A percentile compares a stretch with the other conserved stretches of the same genome.
Conservation (phyloP, 2,113 vertebrate genomes). For the Chunga burmeisteri region DNA sequence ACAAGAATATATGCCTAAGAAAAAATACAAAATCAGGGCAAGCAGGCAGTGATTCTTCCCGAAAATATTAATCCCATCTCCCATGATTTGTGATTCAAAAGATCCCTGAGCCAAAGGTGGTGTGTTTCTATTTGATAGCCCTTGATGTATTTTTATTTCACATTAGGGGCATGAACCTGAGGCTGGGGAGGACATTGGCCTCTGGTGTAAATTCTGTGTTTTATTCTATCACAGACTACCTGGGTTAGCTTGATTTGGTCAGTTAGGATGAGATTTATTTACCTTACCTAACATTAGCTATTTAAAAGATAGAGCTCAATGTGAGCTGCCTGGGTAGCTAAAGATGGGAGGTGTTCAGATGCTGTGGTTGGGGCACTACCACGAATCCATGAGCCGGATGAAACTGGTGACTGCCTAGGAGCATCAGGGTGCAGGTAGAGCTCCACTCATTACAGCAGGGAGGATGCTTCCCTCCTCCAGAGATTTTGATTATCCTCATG, state of each 20-base stretch:
- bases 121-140: neutral
- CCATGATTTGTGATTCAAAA: neutral
- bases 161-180: neutral
- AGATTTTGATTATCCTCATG: neutral
- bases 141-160: neutral
- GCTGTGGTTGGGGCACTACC: neutral
- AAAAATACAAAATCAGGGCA: neutral
- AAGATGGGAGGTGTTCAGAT: neutral
- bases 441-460: neutral
- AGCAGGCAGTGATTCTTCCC: neutral
- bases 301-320: neutral
- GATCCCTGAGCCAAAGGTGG: neutral
- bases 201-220: neutral
- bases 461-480: neutral
- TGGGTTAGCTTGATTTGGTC: neutral
- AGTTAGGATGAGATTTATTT: neutral
- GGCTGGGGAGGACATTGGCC: neutral
- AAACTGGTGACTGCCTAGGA: neutral
- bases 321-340: neutral
- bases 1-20: neutral
- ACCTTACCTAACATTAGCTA: neutral
- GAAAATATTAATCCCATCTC: neutral
- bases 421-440: neutral
- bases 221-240: neutral
- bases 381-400: neutral